These are phyloP conservation scores for Coturnix japonica DNA, from an alignment of 2,113 vertebrate genomes.

Conservation along the genomic window DNA sequence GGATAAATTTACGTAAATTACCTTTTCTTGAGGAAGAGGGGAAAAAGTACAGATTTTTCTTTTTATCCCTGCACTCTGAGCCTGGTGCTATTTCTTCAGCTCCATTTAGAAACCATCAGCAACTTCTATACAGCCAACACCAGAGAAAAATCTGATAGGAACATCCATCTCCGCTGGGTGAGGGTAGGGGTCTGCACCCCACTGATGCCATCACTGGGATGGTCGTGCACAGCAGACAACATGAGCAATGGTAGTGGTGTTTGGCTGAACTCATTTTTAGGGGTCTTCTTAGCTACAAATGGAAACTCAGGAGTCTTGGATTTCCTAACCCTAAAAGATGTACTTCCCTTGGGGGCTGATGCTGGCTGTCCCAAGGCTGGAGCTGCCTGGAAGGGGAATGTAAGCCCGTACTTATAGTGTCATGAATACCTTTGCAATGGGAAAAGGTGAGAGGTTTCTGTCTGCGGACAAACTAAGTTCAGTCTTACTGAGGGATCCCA, in stretches of 20 bases:
- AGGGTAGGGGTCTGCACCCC: neutral
- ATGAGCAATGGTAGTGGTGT: neutral
- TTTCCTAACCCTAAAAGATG: neutral
- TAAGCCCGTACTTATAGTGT: neutral
- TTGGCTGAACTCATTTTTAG: neutral
- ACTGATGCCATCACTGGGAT: rapidly evolving
- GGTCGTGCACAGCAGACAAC: neutral
- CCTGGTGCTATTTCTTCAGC: neutral
- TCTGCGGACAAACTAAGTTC: neutral
- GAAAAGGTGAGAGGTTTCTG: conserved; percentile 13
- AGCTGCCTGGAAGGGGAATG: neutral
- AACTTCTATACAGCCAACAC: neutral
- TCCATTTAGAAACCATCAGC: neutral
- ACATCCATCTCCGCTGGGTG: neutral
- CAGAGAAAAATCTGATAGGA: neutral
- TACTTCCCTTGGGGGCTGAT: neutral
- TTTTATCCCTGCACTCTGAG: neutral
- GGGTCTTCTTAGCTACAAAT: neutral
- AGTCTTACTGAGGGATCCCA: neutral
- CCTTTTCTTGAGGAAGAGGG: conserved; percentile 73
- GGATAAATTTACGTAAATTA: conserved; percentile 89
- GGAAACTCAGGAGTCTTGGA: rapidly evolving
- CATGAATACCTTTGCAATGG: neutral
- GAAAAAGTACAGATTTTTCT: conserved; percentile 39
- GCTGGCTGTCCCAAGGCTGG: neutral